Conservation (phyloP, 2,888 invertebrate species). For the Platycheirus rosarum region DNA sequence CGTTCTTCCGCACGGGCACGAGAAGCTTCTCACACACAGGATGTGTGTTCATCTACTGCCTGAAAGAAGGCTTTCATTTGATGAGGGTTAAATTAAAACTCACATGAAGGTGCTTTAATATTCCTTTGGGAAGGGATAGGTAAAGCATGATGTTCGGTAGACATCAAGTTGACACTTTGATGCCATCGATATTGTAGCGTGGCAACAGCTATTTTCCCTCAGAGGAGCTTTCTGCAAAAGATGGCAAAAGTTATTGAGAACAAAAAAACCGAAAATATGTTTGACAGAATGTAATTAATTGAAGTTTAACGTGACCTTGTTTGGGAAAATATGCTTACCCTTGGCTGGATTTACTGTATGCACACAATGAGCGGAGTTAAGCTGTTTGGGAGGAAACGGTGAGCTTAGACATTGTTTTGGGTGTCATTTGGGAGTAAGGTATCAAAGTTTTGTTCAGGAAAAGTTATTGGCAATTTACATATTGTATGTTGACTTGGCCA, state of each 20-base stretch:
- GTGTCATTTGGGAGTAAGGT: constrained; percentile 21
- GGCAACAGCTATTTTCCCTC: constrained; percentile 32
- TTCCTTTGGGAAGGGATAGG: constrained; percentile 1
- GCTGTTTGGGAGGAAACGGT: background rate
- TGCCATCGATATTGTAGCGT: constrained; percentile 60
- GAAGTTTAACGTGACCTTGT: constrained; percentile 58
- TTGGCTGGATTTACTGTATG: background rate
- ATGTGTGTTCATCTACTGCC: background rate
- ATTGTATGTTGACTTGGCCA: constrained; percentile 14
- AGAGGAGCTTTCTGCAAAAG: background rate
- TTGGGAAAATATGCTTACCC: constrained; percentile 9
- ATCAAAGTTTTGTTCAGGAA: constrained; percentile 20
- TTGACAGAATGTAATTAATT: constrained; percentile 60
- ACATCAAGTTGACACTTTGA: constrained; percentile 60
- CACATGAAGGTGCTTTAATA: constrained; percentile 1
- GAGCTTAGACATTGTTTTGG: constrained; percentile 22
- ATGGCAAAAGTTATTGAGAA: constrained; percentile 2
- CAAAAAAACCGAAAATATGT: background rate
- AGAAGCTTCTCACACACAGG: background rate
- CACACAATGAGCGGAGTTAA: too few species aligned
- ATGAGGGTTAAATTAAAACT: background rate
- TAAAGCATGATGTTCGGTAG: constrained; percentile 23
- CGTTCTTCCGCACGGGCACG: too few species aligned
- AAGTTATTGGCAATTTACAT: constrained; percentile 36
- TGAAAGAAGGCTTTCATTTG: constrained; percentile 8